These are phyloP conservation scores for Cataglyphis hispanica DNA, from an alignment of 1,140 invertebrate species.

Conservation along the genomic window DNA sequence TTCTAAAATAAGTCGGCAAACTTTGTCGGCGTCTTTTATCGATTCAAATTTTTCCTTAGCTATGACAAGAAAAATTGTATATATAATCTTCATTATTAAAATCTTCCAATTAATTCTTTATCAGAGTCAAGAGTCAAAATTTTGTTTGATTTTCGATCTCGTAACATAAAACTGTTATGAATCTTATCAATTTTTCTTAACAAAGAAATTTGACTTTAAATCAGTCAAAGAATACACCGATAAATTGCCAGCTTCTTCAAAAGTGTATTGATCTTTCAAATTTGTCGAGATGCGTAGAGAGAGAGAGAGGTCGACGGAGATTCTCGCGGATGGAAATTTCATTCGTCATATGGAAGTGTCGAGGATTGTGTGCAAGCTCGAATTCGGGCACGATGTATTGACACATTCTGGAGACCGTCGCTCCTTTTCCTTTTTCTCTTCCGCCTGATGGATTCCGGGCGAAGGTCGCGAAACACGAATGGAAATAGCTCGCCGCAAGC, in stretches of 20 bases:
- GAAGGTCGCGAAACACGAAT: background rate
- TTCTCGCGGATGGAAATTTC: slow-evolving; percentile 34
- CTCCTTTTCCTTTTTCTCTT: slow-evolving; percentile 32
- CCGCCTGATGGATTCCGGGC: slow-evolving; percentile 24
- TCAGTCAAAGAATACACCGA: background rate
- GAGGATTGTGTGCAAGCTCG: slow-evolving; percentile 4
- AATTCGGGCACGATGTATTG: slow-evolving; percentile 48
- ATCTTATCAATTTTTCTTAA: background rate
- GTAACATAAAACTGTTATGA: background rate
- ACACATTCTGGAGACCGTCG: slow-evolving; percentile 13
- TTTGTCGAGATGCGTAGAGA: background rate
- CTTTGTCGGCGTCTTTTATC: slow-evolving; percentile 44
- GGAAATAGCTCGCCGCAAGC: slow-evolving; percentile 39
- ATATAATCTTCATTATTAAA: background rate
- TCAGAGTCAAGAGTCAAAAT: background rate
- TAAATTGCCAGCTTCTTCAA: background rate
- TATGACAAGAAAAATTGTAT: background rate
- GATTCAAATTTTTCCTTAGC: background rate
- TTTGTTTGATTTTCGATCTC: background rate
- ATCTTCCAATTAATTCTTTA: background rate
- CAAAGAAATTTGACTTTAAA: background rate
- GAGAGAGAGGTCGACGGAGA: slow-evolving; percentile 1
- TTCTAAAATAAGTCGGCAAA: slow-evolving; percentile 43
- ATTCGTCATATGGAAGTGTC: slow-evolving; percentile 24
- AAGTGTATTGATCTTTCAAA: background rate